Base-by-base conservation (phyloP, 2,797 vertebrate species). In the Neosilurus hyrtlii region DNA sequence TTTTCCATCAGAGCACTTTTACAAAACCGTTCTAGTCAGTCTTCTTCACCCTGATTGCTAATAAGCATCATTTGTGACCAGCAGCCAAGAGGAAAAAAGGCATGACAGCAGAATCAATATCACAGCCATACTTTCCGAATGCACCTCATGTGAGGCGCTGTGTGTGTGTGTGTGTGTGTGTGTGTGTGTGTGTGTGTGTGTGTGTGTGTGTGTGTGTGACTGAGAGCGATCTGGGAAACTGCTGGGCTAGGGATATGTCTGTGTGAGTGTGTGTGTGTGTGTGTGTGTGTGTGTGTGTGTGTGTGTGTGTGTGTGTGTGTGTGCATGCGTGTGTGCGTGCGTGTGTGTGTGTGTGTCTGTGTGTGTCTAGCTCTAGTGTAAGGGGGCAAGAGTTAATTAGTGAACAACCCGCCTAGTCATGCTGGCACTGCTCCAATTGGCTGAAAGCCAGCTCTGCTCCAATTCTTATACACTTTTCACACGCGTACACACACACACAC, bases 361-460 rank as follows among this genome's bases (percentile, higher is more conserved):
- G 82, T 85, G 82, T 77, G 82, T 65, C 80, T 49, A 78, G 56
- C 52, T 80, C 78, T 24, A 52, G 84, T 80, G 82, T 80, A 86
- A 84, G 84, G 73, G 84, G 84, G 80, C 84, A 86, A 80, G 85
- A 89, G 88, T 88, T 88, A 90, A 90, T 90, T 88, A 86, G 88
- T 86, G 83, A 91, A 87, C 85, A 88, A 85, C 63, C 75, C 59
- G 81, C 86, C 83, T 87, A 67, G 86, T 87, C 86, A 85, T 83
- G 66, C 68, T 89, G 92, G 91, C 89, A 86, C 71, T 49, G 37
- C 37, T 87, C 89, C 91, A 90, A 85, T 82, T 91, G 92, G 90
- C 86, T 4, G 1, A 7, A 72, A 68, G 88, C 90, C 91, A 89
- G 75, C 62, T 62, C 78, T 82, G 74, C 85, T 87, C 87, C 82